phyloP scores from a whole-genome alignment of 2,888 invertebrate genomes.

The Xiphydria camelus region DNA sequence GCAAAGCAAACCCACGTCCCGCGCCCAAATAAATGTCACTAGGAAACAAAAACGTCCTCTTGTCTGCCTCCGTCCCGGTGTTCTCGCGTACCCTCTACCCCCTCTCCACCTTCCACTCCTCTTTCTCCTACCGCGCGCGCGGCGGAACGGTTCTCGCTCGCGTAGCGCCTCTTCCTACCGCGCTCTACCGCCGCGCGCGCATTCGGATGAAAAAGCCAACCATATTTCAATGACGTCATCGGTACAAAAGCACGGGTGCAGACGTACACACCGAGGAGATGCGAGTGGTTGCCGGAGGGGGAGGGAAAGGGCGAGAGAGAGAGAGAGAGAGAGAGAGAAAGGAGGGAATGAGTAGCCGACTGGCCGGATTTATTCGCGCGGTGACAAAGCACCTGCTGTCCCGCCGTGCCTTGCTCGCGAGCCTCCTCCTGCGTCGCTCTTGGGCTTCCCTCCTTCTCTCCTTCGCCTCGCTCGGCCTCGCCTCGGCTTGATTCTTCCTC shows the following conservation, averaged over 20 bases:
- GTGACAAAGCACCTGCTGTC: slow-evolving; percentile 58
- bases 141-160: too few relatives aligned
- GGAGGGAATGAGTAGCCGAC: slow-evolving; percentile 36
- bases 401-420: slow-evolving; percentile 37
- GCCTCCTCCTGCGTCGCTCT: slow-evolving; percentile 29
- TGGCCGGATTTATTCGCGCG: slow-evolving; percentile 51
- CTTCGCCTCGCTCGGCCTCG: slow-evolving; percentile 46
- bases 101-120: too few relatives aligned
- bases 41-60: slow-evolving; percentile 51
- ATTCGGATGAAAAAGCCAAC: slow-evolving; percentile 25
- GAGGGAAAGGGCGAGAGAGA: too few relatives aligned
- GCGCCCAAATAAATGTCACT: slow-evolving; percentile 55
- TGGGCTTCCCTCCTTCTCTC: not conserved
- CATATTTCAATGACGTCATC: slow-evolving; percentile 48
- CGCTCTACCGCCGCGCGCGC: slow-evolving; percentile 11
- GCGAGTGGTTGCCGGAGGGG: slow-evolving; percentile 33
- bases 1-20: slow-evolving; percentile 48
- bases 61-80: slow-evolving; percentile 28
- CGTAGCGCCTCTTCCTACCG: slow-evolving; percentile 19
- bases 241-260: slow-evolving; percentile 45
- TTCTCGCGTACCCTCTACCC: slow-evolving; percentile 24
- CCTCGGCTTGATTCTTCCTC: slow-evolving; percentile 29
- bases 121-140: too few relatives aligned
- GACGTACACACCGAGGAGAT: slow-evolving; percentile 55
- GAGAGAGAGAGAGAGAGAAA: slow-evolving; percentile 33